Base-by-base conservation (phyloP, 2,888 invertebrate species). In the Leucophenga maculata region DNA sequence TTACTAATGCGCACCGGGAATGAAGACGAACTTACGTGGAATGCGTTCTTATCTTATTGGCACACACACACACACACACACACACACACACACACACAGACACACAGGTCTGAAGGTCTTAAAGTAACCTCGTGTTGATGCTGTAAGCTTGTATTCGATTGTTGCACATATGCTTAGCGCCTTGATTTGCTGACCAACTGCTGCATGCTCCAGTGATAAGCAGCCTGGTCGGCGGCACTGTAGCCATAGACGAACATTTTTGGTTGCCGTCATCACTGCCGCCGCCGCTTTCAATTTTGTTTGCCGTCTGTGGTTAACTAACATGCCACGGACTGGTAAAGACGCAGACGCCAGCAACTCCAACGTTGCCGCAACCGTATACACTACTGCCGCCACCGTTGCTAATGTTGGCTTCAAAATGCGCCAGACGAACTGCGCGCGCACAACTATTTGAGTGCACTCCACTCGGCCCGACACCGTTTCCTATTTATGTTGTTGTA, bases 261-360 rank as follows among this genome's bases (percentile, higher is more conserved):
- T 46, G 65, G 60, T 18, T 20, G 44, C 54, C 65, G 14, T 20
- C 46, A 57, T 13, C 18, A 57, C 16, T 26, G 4, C 55, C n/a
- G n/a, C 18, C 20, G 11, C 54, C 13, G 6, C 54, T 22, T 0
- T 20, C 20, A 16, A 26, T 39, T 18, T 62, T 44, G 2, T 20
- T 44, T 62, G 64, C 52, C 20, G 32, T 14, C 18, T 55, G 20
- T 66, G 44, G 46, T 57, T 67, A 54, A 67, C 26, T 52, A 57
- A 57, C 46, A 67, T 31, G 60, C 32, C 11, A 60, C 44, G 60
- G 60, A 16, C 32, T 11, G 39, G 44, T 60, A 60, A 60, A 39
- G 39, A 20, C 18, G 18, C 8, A 60, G 39, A 16, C 59, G 32
- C 59, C 31, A 22, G 6, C n/a, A 16, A 9, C 60, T 32, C 16